These are phyloP conservation scores for Vultur gryphus DNA, from an alignment of 2,797 vertebrate species.

Conservation along the genomic window DNA sequence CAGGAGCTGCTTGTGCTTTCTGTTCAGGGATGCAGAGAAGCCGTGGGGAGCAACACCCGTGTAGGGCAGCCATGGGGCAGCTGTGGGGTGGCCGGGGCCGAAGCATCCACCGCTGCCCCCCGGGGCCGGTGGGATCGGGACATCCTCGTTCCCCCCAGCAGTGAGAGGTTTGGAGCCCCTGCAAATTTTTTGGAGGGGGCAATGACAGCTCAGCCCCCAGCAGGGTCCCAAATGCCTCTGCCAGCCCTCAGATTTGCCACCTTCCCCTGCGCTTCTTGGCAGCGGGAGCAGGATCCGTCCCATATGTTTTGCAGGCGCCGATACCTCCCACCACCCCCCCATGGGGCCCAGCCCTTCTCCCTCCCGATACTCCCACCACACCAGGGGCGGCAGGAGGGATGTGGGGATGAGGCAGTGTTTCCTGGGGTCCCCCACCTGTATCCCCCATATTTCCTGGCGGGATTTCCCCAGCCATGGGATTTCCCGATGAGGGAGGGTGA, in stretches of 20 bases:
- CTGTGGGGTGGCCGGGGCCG: accelerated
- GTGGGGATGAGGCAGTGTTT: neutral
- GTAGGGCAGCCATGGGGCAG: neutral
- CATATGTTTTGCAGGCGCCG: accelerated
- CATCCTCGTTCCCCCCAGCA: no score
- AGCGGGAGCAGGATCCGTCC: neutral
- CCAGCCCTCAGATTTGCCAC: neutral
- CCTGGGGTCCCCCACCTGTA: neutral
- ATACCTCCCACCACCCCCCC: neutral
- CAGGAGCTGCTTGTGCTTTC: neutral
- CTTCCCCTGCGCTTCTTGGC: neutral
- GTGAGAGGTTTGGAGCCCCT: neutral
- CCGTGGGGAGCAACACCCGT: accelerated
- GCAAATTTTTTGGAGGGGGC: neutral
- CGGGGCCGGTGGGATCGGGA: accelerated
- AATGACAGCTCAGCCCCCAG: neutral
- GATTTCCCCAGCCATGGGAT: neutral
- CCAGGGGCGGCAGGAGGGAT: neutral
- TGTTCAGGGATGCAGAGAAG: no score
- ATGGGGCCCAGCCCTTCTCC: neutral
- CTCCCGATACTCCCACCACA: neutral
- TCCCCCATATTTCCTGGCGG: neutral
- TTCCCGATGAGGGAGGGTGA: neutral
- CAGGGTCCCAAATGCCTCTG: neutral
- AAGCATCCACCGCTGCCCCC: neutral